These are phyloP conservation scores for Aphelinus atriplicis DNA, from an alignment of 1,140 invertebrate species.

Conservation along the genomic window DNA sequence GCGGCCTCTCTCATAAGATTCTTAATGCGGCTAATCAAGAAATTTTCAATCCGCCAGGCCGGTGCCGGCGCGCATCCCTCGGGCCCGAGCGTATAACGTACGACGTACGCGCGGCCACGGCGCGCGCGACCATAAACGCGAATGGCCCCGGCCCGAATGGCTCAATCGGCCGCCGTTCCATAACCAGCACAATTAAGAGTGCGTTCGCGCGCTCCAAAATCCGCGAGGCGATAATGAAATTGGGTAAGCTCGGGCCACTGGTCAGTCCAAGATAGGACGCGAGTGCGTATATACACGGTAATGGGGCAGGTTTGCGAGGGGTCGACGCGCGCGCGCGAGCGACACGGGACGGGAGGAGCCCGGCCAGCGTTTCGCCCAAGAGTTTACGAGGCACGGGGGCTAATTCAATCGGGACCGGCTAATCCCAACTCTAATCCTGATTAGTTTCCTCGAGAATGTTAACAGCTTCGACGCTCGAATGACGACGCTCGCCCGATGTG, in stretches of 20 bases:
- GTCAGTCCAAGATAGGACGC: slow-evolving; percentile 8
- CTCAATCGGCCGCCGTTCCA: slow-evolving; percentile 9
- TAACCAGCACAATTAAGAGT: slow-evolving; percentile 29
- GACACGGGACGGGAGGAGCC: slow-evolving; percentile 58
- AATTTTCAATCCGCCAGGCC: slow-evolving; percentile 22
- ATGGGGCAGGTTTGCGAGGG: not conserved
- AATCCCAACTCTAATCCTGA: slow-evolving; percentile 59
- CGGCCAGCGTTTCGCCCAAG: slow-evolving; percentile 54
- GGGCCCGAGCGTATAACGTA: slow-evolving; percentile 7
- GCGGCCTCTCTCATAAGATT: slow-evolving; percentile 3
- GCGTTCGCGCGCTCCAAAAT: not conserved
- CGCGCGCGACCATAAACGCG: not conserved
- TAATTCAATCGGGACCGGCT: slow-evolving; percentile 58
- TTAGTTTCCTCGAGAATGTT: slow-evolving; percentile 54
- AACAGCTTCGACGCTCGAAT: slow-evolving; percentile 25
- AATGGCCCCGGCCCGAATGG: not conserved
- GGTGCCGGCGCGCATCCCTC: not conserved
- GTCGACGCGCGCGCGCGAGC: not conserved
- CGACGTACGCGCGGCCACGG: not conserved
- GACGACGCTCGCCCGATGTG: too few species aligned
- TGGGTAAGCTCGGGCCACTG: not conserved
- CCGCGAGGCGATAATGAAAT: slow-evolving; percentile 36
- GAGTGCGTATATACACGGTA: not conserved
- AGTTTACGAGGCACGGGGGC: slow-evolving; percentile 58
- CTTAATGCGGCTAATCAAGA: slow-evolving; percentile 18